Evolutionary conservation across 2,888 invertebrate genomes (phyloP), one percentile per base, ranked within the genome.

Genomic region (Encarsia formosa): DNA sequence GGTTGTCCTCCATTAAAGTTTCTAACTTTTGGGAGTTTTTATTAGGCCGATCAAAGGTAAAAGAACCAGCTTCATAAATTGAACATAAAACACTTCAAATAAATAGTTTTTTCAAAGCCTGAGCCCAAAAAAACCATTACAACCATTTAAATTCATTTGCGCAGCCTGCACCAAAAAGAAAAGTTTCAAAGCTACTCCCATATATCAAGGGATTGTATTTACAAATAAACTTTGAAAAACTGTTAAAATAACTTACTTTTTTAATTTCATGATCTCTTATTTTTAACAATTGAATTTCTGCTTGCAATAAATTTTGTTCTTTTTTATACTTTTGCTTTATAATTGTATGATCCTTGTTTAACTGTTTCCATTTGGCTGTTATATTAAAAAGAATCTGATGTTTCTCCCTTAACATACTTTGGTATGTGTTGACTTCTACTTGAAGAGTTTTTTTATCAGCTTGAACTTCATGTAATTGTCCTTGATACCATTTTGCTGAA

Each of bases 401-500:
- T 8, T 64, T 63, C 19, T 66, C 64, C 2, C 60, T 61, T 5
- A 66, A 29, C 44, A 69, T 64, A 37, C 51, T 59, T 50, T 64
- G 65, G 43, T 69, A 66, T 0, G 67, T 65, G 23, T 66, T 60
- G 13, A 66, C 60, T 42, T 69, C 68, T 24, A 64, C 50, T 43
- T 64, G 65, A 4, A 68, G 54, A 9, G 63, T 56, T 49, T 64
- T 67, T 24, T 62, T 64, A 24, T 48, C 59, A 3, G 67, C 68
- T 53, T 68, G 64, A 2, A 61, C 53, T 23, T 61, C 62, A 24
- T 69, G 62, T 19, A 68, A 48, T 38, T 68, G 66, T 5, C 61
- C 55, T 32, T 64, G 64, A 55, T 69, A 69, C 69, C 69, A 69
- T 47, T 66, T 66, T 1, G 61, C 55, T 4, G 66, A 67, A 22